Conservation (phyloP, 2,113 vertebrate genomes). For the Zosterops pallidus region DNA sequence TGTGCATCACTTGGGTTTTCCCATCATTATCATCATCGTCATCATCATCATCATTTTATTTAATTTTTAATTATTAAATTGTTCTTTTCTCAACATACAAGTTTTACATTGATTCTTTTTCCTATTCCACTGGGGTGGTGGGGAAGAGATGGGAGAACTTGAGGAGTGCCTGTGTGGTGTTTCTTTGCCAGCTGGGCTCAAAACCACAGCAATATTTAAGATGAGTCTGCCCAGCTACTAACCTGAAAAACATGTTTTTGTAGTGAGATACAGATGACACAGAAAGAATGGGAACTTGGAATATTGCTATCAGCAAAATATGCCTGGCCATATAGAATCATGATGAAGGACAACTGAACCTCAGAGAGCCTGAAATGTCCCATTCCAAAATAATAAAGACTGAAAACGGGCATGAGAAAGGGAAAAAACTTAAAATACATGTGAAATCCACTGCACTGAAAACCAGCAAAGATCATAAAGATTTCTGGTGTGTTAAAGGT, state of each 20-base stretch:
- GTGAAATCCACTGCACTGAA: neutral
- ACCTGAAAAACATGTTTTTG: neutral
- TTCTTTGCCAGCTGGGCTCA: neutral
- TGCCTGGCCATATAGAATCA: fast-evolving
- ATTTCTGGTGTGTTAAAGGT: neutral
- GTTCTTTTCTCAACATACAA: neutral
- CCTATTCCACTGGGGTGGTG: neutral
- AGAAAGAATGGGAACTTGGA: neutral
- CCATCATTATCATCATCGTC: no score
- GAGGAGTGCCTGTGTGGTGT: fast-evolving
- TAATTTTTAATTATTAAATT: neutral
- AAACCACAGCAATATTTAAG: neutral
- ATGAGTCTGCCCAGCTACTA: neutral
- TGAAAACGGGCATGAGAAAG: neutral
- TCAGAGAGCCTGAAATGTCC: neutral
- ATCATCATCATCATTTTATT: neutral
- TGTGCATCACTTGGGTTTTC: neutral
- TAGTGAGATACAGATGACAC: neutral
- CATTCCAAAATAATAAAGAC: neutral
- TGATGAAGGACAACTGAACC: neutral
- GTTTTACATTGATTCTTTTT: neutral
- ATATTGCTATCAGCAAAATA: neutral
- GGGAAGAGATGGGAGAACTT: neutral
- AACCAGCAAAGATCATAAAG: neutral
- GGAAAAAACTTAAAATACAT: neutral